These are phyloP conservation scores for Priocnemis perturbator DNA, from an alignment of 2,888 invertebrate species.

Conservation along the genomic window DNA sequence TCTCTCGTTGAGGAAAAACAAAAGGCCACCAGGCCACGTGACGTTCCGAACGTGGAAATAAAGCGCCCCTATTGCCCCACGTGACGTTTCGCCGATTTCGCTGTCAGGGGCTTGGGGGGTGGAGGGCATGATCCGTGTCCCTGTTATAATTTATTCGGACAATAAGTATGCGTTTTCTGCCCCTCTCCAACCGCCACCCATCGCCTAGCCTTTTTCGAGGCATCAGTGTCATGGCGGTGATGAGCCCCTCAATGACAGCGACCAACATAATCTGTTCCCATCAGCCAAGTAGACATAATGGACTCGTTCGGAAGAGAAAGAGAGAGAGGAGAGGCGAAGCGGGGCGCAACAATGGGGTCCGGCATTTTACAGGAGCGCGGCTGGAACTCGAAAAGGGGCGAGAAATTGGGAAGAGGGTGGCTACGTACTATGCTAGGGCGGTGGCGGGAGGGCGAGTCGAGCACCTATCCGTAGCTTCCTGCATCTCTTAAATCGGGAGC, in stretches of 20 bases:
- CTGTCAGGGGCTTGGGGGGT: too few relatives aligned
- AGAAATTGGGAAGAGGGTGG: conserved; percentile 36
- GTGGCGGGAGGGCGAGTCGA: conserved; percentile 12
- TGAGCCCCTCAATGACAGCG: conserved; percentile 71
- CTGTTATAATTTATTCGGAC: conserved; percentile 66
- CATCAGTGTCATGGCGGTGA: conserved; percentile 69
- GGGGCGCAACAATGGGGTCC: conserved; percentile 61
- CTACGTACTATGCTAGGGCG: conserved; percentile 20
- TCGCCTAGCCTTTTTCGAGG: conserved; percentile 30
- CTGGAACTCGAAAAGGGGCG: conserved; percentile 47
- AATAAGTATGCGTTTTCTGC: conserved; percentile 57
- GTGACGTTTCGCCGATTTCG: conserved; percentile 37
- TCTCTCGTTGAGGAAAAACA: background rate
- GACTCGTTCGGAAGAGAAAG: conserved; percentile 55
- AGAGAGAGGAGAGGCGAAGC: conserved; percentile 29
- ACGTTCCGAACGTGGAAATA: conserved; percentile 35
- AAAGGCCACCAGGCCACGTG: conserved; percentile 28
- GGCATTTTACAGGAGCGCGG: conserved; percentile 60
- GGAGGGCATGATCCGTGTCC: too few relatives aligned
- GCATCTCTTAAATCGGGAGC: conserved; percentile 32
- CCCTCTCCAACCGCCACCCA: conserved; percentile 22
- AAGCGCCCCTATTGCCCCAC: conserved; percentile 42
- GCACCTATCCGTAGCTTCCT: background rate
- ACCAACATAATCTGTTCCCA: conserved; percentile 73
- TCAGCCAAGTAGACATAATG: conserved; percentile 70